Evolutionary conservation across 92 coral and sea anemone genomes (phyloP), one percentile per base, ranked within the genome.

Genomic region (Micromussa lordhowensis): DNA sequence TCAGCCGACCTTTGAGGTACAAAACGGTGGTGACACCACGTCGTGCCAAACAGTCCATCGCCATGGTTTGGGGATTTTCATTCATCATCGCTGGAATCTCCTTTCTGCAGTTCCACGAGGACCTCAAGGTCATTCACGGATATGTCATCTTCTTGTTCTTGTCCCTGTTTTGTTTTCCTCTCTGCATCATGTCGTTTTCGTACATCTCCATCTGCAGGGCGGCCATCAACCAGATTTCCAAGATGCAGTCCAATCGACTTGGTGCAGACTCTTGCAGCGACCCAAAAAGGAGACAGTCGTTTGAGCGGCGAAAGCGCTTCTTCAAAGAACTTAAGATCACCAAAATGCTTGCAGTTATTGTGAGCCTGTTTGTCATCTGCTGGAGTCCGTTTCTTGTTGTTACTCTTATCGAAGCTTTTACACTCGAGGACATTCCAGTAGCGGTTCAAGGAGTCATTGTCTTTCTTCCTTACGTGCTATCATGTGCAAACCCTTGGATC

Each of bases 281-380:
- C 16, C 88, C 79, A 30, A 87, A 82, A 36, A 82, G 85, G 82
- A 77, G 59, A 32, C 87, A 66, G 51, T 82, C 61, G 51, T 78
- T 90, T 48, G 97, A 94, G 69, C 92, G 95, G 32, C 91, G 96
- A 70, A 94, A 94, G 82, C 92, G 95, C 48, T 95, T 95, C 85
- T 95, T 91, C 83, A 89, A 92, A 54, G 98, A 95, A 73, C 96
- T 95, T 12, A 92, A 95, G 51, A 95, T 95, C 57, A 95, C 98
- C 32, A 95, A 94, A 87, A 95, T 94, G 78, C 86, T 95, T 38
- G 92, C 94, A 9, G 59, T 95, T 24, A 94, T 94, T 30, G 96
- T 95, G 49, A 88, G 92, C n/a, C 94, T 95, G 5, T 95, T 95
- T 79, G 90, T 92, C 1, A 81, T 95, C 31, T 95, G 97, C 51